Conservation (phyloP, 2,113 vertebrate species). For the Colossoma macropomum region DNA sequence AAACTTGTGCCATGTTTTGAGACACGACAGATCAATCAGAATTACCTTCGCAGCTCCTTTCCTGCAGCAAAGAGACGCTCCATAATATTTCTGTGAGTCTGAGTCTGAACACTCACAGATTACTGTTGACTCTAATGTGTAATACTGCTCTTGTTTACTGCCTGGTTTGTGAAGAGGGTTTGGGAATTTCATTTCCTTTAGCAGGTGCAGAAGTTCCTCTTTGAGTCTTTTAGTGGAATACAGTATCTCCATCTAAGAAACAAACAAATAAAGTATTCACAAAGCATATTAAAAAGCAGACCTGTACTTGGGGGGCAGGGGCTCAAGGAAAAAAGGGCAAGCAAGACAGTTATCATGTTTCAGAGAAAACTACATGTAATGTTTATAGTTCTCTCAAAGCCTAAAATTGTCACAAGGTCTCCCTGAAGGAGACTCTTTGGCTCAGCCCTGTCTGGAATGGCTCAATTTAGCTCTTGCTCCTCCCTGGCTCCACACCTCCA, state of each 20-base stretch:
- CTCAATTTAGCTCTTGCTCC: too few species aligned
- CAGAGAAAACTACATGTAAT: too few species aligned
- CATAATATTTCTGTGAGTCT: not conserved
- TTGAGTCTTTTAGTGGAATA: not conserved
- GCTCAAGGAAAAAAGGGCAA: too few species aligned
- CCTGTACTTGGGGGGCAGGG: too few species aligned
- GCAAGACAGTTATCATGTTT: too few species aligned
- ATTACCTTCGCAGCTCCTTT: slow-evolving; percentile 13
- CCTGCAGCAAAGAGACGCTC: slow-evolving; percentile 41
- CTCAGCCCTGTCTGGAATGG: too few species aligned
- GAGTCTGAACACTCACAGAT: slow-evolving; percentile 38
- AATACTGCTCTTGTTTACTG: not conserved
- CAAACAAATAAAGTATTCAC: not conserved
- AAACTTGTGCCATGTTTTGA: slow-evolving; percentile 39
- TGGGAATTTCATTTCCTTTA: not conserved
- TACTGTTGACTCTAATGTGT: slow-evolving; percentile 44
- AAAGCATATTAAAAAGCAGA: too few species aligned
- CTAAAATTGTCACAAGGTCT: too few species aligned
- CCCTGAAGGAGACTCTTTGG: too few species aligned
- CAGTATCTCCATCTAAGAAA: slow-evolving; percentile 19
- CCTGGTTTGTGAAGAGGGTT: slow-evolving; percentile 8
- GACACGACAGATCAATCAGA: slow-evolving; percentile 42
- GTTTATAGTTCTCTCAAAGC: too few species aligned
- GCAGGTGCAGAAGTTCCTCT: not conserved
- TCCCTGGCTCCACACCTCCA: too few species aligned